A percentile compares a stretch with the other conserved stretches of the same genome.
Evolutionary conservation across 2,113 vertebrate genomes (phyloP).

Genomic region (Sapajus apella): DNA sequence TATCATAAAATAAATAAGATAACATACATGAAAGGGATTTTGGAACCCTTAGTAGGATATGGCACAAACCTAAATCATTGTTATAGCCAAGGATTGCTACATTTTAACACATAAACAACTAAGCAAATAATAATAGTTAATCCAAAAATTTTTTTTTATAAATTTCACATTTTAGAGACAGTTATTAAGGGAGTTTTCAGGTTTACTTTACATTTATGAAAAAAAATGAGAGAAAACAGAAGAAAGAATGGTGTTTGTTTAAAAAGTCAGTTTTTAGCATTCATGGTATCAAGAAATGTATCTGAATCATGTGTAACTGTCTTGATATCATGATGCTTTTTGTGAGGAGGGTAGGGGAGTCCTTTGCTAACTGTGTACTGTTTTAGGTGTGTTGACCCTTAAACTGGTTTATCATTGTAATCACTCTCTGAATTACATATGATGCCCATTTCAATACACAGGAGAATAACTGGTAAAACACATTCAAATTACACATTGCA

Average conservation of each 20-base stretch:
- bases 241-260: not conserved
- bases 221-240: not conserved
- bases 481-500: not conserved
- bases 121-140: not conserved
- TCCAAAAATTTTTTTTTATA: not conserved
- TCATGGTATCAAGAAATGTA: not conserved
- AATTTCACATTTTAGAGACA: not conserved
- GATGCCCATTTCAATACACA: not conserved
- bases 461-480: not conserved
- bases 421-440: not conserved
- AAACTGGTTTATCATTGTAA: not conserved
- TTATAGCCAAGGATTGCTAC: not conserved
- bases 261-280: not conserved
- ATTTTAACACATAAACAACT: not conserved
- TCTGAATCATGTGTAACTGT: not conserved
- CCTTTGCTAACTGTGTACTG: not conserved
- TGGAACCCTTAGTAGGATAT: not conserved
- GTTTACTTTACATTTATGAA: not conserved
- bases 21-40: not conserved
- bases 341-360: not conserved
- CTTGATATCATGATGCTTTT: not conserved
- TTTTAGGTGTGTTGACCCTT: not conserved
- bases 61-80: not conserved
- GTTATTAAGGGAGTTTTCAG: not conserved
- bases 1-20: not conserved